These are phyloP conservation scores for Tetrax tetrax DNA, from an alignment of 2,113 vertebrate species.

Conservation along the genomic window DNA sequence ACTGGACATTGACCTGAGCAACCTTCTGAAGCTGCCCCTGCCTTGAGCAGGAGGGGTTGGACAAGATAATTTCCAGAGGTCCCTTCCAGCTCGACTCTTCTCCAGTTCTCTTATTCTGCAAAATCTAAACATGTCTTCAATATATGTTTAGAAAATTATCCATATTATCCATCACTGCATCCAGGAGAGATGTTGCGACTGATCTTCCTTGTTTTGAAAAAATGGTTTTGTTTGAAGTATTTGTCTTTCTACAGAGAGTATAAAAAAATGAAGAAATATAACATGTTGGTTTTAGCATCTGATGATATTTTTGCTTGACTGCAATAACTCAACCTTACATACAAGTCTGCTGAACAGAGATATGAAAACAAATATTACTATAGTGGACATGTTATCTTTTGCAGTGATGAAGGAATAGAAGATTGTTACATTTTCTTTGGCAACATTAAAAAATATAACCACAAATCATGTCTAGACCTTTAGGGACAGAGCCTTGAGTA, in stretches of 20 bases:
- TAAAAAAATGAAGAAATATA: conserved; percentile 49
- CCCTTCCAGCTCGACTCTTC: not conserved
- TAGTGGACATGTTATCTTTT: not conserved
- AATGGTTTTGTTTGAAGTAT: conserved; percentile 28
- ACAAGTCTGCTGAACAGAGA: not conserved
- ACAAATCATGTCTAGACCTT: not conserved
- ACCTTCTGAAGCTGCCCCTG: not conserved
- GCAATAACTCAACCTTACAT: conserved; percentile 41
- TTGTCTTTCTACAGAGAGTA: conserved; percentile 40
- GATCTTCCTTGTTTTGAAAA: conserved; percentile 26
- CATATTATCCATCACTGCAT: not conserved
- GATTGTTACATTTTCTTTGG: not conserved
- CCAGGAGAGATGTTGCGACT: conserved; percentile 3
- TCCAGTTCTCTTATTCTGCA: not conserved
- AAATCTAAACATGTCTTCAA: not conserved
- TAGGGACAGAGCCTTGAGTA: not conserved
- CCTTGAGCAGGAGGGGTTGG: not conserved
- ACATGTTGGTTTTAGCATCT: not conserved
- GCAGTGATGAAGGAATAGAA: not conserved
- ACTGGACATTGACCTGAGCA: not conserved
- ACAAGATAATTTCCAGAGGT: not conserved
- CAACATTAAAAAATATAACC: not conserved
- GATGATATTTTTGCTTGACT: conserved; percentile 43
- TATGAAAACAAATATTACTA: not conserved
- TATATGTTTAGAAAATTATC: not conserved